Evolutionary conservation across 1,140 invertebrate species (phyloP).

Genomic region (Frieseomelitta varia): DNA sequence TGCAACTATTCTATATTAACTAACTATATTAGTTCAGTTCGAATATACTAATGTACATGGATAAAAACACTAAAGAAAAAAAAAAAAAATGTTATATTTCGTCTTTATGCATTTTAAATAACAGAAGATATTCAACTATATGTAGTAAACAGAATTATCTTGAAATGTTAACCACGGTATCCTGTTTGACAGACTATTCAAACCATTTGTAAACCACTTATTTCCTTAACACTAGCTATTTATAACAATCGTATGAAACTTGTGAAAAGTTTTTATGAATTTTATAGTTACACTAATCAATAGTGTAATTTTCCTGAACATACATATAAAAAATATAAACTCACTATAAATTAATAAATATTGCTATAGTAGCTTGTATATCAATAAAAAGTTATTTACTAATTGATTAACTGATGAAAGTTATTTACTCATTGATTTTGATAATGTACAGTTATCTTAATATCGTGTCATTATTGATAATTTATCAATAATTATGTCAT

Average conservation of each 20-base stretch:
- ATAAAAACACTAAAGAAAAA: no score
- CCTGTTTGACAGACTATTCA: constrained; percentile 4
- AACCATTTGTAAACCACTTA: neutral
- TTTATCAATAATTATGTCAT: neutral
- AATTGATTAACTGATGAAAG: neutral
- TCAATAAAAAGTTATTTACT: neutral
- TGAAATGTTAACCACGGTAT: constrained; percentile 3
- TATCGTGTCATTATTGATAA: neutral
- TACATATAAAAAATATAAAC: no score
- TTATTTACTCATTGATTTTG: neutral
- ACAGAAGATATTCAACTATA: neutral
- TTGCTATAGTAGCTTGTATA: neutral
- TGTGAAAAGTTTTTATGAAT: neutral
- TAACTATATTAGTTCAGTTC: no score
- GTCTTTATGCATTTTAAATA: neutral
- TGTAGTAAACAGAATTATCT: neutral
- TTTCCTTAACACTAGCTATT: neutral
- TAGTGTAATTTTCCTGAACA: no score
- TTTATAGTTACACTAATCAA: neutral
- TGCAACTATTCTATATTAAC: neutral
- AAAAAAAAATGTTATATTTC: neutral
- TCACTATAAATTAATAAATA: neutral
- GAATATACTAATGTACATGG: no score
- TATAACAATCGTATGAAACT: neutral
- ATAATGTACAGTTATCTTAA: neutral